These are phyloP conservation scores for Vulpes vulpes DNA, from an alignment of 2,113 vertebrate species.

Conservation along the genomic window DNA sequence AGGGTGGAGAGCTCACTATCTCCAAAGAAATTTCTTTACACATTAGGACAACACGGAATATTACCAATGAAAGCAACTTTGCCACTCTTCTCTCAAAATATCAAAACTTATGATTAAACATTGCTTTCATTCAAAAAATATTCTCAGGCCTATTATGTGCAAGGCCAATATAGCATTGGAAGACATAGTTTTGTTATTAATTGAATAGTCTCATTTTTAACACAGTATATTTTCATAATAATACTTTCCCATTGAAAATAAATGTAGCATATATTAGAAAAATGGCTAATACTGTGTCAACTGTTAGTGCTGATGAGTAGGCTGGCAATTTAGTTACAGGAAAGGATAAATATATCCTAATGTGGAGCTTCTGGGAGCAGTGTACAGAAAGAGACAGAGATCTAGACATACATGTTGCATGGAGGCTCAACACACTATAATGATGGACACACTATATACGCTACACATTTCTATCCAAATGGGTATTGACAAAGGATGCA, in stretches of 20 bases:
- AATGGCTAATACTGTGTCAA: background rate
- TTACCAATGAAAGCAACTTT: background rate
- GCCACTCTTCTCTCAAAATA: background rate
- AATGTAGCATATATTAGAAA: background rate
- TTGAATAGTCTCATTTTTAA: background rate
- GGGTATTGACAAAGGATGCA: background rate
- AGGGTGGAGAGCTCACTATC: background rate
- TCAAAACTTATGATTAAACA: background rate
- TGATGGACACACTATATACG: background rate
- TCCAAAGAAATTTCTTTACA: background rate
- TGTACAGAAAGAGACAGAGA: background rate
- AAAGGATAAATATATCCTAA: background rate
- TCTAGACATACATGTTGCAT: background rate
- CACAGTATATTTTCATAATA: background rate
- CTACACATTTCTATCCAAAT: background rate
- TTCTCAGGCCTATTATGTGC: background rate
- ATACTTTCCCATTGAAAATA: background rate
- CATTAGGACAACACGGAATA: background rate
- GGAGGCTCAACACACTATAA: background rate
- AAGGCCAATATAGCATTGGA: background rate
- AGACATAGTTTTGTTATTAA: background rate
- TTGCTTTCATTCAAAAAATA: background rate
- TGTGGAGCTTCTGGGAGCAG: background rate
- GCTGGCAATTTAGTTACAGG: background rate
- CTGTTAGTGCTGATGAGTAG: background rate